Conservation (phyloP, 2,888 invertebrate species). For the Griposia aprilina region DNA sequence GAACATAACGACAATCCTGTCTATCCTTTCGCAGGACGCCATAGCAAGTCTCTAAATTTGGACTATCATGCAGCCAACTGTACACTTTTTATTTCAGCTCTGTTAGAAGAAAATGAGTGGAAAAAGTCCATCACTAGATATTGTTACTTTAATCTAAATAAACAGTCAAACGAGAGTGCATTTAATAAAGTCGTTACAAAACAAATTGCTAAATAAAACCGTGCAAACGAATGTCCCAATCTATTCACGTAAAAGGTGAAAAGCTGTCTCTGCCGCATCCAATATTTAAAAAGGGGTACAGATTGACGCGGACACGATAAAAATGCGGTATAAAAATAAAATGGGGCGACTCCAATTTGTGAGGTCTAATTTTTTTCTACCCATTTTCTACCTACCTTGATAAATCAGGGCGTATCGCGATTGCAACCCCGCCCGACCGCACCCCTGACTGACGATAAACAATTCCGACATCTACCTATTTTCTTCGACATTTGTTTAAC, state of each 20-base stretch:
- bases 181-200: slow-evolving; percentile 63
- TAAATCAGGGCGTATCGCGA: slow-evolving; percentile 82
- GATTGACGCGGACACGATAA: slow-evolving; percentile 63
- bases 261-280: slow-evolving; percentile 59
- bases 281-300: slow-evolving; percentile 69
- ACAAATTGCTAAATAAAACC: slow-evolving; percentile 51
- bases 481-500: slow-evolving; percentile 83
- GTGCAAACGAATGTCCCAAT: slow-evolving; percentile 37
- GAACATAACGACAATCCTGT: not conserved
- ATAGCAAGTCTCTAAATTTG: not conserved
- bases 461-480: slow-evolving; percentile 76
- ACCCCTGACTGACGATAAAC: slow-evolving; percentile 79
- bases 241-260: slow-evolving; percentile 62
- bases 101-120: too few species aligned
- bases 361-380: slow-evolving; percentile 75
- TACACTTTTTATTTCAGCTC: not conserved
- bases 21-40: too few species aligned
- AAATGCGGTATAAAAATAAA: slow-evolving; percentile 69
- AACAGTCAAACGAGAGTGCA: slow-evolving; percentile 36
- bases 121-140: not conserved
- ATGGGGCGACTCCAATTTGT: slow-evolving; percentile 77
- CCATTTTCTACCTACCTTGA: slow-evolving; percentile 74
- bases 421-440: slow-evolving; percentile 80
- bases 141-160: not conserved
- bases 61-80: too few species aligned